Base-by-base conservation (phyloP, 2,888 invertebrate genomes). In the Serripes groenlandicus region DNA sequence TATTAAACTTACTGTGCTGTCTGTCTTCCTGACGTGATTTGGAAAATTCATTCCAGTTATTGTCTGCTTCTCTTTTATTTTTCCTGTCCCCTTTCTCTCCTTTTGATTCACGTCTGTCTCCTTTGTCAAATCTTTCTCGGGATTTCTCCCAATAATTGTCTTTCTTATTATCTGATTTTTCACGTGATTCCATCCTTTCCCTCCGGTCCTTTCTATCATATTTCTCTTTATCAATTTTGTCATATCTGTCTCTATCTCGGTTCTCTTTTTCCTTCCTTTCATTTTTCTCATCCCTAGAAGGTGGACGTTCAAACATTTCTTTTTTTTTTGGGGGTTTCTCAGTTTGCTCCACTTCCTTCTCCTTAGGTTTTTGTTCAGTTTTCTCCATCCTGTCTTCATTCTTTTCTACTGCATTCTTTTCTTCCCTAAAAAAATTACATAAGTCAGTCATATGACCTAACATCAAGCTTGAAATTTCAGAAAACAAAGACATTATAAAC, bases 1-100 rank as follows among this genome's bases (percentile, higher is more conserved):
- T 23, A 56, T 56, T 23, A 52, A 56, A 83, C 84, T 75, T 75
- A 84, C 84, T 84, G n/a, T 74, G 80, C 11, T 66, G 74, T 42
- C 75, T 49, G 4, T 42, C 74, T 1, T 85, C 82, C 49, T 81
- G 75, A 28, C 42, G 76, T 11, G 52, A 66, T 30, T 52, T 69
- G 26, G 69, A 69, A 18, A 28, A 66, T 34, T 70, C 66, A 28
- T 64, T 35, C 82, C 82, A 42, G 42, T 18, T 58, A 68, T 83
- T 68, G 23, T 82, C 83, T 49, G 75, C 72, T 28, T 79, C 58
- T 68, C 83, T 79, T 42, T 84, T 84, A 56, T 74, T 79, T 52
- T 78, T 74, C 37, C 75, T 76, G 11, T 88, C 88, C 52, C 75
- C 62, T 70, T 83, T 86, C 34, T 81, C 86, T 68, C 75, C 79